phyloP scores from a whole-genome alignment of 2,797 vertebrate genomes.

The Typhlichthys eigenmanni region DNA sequence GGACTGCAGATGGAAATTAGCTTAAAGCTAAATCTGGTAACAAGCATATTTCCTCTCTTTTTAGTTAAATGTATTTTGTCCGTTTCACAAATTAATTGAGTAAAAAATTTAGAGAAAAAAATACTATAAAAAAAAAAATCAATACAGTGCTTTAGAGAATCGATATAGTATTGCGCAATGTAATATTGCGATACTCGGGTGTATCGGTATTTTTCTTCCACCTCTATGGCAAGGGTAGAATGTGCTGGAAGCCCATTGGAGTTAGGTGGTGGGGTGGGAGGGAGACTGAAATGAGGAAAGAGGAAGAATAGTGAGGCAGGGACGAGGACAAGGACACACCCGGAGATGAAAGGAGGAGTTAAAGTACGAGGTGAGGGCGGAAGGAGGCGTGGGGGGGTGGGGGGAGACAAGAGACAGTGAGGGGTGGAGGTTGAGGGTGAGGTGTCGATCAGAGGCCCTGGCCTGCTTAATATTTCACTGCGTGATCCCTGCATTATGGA shows the following conservation, averaged over 20 bases:
- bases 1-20: no score
- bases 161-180: no score
- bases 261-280: background rate
- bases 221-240: background rate
- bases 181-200: no score
- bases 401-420: conserved; percentile 47
- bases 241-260: no score
- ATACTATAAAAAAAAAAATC: no score
- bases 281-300: background rate
- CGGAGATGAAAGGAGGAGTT: background rate
- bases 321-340: conserved; percentile 4
- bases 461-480: conserved; percentile 77
- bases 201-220: no score
- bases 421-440: conserved; percentile 69
- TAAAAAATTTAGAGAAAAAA: no score
- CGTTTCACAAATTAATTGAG: no score
- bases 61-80: no score
- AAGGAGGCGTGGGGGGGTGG: conserved; percentile 18
- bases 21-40: no score
- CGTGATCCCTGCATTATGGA: conserved; percentile 72
- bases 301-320: background rate
- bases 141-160: no score
- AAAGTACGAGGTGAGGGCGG: conserved; percentile 16
- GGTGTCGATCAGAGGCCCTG: conserved; percentile 70
- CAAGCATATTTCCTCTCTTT: no score